Conservation (phyloP, 1,140 invertebrate species). For the Bombus sibiricus region DNA sequence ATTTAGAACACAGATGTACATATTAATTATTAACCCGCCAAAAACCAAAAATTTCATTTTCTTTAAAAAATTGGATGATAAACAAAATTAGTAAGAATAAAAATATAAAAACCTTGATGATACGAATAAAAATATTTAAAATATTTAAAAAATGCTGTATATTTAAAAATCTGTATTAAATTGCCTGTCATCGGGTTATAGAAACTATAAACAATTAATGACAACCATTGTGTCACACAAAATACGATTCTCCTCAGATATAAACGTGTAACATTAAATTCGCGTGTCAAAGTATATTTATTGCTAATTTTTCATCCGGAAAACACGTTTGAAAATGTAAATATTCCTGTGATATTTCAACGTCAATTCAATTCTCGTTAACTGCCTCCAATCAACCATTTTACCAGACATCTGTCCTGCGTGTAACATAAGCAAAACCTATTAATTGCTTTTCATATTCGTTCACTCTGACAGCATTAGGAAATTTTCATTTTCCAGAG, state of each 20-base stretch:
- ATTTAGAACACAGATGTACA: neutral
- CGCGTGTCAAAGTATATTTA: neutral
- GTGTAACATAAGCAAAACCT: neutral
- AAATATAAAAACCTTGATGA: too few species aligned
- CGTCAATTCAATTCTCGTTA: slow-evolving; percentile 14
- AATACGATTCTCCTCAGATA: neutral
- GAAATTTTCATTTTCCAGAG: neutral
- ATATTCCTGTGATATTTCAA: neutral
- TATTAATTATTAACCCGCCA: too few species aligned
- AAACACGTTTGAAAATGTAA: neutral
- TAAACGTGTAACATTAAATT: neutral
- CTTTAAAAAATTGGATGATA: too few species aligned
- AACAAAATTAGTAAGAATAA: too few species aligned
- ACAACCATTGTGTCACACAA: neutral
- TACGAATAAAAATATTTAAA: too few species aligned
- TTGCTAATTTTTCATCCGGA: neutral
- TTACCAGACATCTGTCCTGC: neutral
- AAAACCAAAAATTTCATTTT: too few species aligned
- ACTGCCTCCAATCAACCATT: neutral
- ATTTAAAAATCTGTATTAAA: too few species aligned
- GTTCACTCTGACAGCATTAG: neutral
- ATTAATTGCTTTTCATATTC: slow-evolving; percentile 2
- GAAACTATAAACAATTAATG: too few species aligned
- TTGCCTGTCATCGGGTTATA: too few species aligned
- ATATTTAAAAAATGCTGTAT: too few species aligned